Evolutionary conservation across 2,113 vertebrate species (phyloP).

Genomic region (Acrocephalus kingi): DNA sequence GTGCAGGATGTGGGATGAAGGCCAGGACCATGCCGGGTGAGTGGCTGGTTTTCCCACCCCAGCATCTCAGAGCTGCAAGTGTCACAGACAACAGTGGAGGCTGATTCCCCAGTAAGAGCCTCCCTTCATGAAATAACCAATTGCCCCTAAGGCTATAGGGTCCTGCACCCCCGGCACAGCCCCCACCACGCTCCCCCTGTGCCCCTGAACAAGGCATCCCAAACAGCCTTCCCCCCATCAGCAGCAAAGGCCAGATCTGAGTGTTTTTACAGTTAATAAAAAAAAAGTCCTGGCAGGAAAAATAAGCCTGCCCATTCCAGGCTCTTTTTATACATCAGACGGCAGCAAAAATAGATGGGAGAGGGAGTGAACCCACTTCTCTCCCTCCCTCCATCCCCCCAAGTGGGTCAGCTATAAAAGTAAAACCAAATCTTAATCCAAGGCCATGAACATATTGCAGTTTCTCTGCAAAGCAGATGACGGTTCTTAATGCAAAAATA

Average conservation of each 20-base stretch:
- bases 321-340: conserved; percentile 62
- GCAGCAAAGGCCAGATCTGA: conserved; percentile 50
- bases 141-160: not conserved
- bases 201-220: not conserved
- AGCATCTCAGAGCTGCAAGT: not conserved
- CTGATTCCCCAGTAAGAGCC: not conserved
- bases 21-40: fast-evolving
- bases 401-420: conserved; percentile 70
- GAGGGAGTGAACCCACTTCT: conserved; percentile 65
- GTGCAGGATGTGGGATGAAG: not conserved
- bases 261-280: conserved; percentile 59
- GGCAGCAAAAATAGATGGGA: conserved; percentile 58
- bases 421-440: conserved; percentile 70
- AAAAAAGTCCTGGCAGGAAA: conserved; percentile 50
- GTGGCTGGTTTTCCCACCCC: not conserved
- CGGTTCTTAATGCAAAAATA: conserved; percentile 65
- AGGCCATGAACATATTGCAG: conserved; percentile 66
- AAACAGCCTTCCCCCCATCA: not conserved
- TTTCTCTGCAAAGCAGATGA: conserved; percentile 70
- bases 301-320: conserved; percentile 60
- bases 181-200: fast-evolving
- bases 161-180: not conserved
- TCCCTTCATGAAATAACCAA: fast-evolving
- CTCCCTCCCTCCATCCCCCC: conserved; percentile 55
- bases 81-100: not conserved